Conservation (phyloP, 2,113 vertebrate species). For the Callopanchax toddi region DNA sequence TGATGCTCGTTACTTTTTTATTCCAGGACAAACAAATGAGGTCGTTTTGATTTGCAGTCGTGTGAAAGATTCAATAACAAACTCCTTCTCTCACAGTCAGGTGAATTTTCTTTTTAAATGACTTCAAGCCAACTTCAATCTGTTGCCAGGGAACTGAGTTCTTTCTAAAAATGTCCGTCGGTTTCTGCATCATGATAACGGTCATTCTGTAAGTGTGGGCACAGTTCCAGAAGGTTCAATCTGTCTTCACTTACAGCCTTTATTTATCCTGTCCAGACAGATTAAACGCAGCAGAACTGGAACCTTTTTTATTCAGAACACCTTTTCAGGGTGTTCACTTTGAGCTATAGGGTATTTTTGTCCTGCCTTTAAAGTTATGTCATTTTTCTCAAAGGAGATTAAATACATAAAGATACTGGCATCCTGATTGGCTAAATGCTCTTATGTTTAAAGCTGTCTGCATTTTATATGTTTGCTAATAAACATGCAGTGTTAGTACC, state of each 20-base stretch:
- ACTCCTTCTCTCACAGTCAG: not conserved
- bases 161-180: not conserved
- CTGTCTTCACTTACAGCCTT: not conserved
- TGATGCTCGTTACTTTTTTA: too few species aligned
- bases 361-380: not conserved
- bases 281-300: not conserved
- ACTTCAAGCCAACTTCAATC: not conserved
- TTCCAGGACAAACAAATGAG: not conserved
- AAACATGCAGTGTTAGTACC: too few species aligned
- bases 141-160: conserved; percentile 16
- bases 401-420: too few species aligned
- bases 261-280: not conserved
- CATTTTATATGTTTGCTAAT: too few species aligned
- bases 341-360: not conserved
- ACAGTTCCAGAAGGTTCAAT: conserved; percentile 1
- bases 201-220: not conserved
- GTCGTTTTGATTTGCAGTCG: not conserved
- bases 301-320: not conserved
- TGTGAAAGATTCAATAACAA: not conserved
- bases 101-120: not conserved
- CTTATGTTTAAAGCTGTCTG: too few species aligned
- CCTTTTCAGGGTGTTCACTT: not conserved
- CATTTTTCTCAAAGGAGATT: too few species aligned
- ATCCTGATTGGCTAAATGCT: too few species aligned
- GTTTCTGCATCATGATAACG: not conserved